Conservation (phyloP, 1,140 invertebrate species). For the Maconellicoccus hirsutus region DNA sequence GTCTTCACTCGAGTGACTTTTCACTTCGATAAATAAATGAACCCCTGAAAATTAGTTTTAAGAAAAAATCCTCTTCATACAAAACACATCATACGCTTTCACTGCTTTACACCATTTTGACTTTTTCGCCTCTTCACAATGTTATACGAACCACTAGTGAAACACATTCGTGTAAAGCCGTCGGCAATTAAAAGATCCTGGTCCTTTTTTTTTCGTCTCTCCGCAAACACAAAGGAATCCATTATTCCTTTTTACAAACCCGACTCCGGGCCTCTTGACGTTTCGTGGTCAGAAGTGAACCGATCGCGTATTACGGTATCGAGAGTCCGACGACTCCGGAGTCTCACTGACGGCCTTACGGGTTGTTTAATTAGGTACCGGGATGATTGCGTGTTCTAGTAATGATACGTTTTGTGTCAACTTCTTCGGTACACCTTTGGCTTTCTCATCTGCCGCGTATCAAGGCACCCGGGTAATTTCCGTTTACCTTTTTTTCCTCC, state of each 20-base stretch:
- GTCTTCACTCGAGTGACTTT: no score
- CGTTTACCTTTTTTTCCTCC: no score
- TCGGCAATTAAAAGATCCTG: slow-evolving; percentile 5
- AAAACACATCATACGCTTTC: no score
- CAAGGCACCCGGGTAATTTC: no score
- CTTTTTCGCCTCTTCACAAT: no score
- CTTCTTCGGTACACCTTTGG: neutral
- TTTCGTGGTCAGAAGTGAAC: neutral
- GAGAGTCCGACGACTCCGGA: neutral
- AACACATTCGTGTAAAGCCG: neutral
- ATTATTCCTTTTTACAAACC: neutral
- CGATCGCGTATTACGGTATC: neutral
- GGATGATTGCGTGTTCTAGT: slow-evolving; percentile 10
- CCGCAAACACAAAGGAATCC: neutral
- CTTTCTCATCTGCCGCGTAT: no score
- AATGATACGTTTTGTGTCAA: slow-evolving; percentile 14
- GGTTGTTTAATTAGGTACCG: slow-evolving; percentile 7
- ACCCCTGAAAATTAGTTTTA: no score
- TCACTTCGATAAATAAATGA: no score
- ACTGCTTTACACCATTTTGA: no score
- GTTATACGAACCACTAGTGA: neutral
- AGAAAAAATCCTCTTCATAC: no score
- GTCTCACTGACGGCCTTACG: slow-evolving; percentile 4
- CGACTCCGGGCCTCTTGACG: neutral
- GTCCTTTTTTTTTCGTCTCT: slow-evolving; percentile 5